Conservation (phyloP, 2,888 invertebrate species). For the Germaria angustata region DNA sequence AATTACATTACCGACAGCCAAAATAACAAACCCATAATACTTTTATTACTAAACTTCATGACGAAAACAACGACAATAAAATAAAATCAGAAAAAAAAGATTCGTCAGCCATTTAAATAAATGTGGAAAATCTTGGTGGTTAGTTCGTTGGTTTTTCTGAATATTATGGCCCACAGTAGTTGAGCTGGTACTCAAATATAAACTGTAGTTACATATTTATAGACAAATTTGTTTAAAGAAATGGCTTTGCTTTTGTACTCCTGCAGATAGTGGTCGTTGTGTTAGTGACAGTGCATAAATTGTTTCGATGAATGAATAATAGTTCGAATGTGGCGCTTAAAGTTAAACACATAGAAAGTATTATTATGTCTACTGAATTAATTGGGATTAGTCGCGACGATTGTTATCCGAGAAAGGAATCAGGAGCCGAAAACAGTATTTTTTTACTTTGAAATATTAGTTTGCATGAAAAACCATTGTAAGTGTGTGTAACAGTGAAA, state of each 20-base stretch:
- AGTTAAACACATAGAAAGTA: constrained; percentile 13
- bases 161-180: too few relatives aligned
- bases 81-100: neutral
- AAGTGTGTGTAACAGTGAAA: neutral
- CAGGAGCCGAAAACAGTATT: constrained; percentile 27
- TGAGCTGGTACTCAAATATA: too few relatives aligned
- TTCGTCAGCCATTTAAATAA: constrained; percentile 19
- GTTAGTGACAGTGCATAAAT: constrained; percentile 18
- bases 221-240: constrained; percentile 29
- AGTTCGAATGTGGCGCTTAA: neutral
- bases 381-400: constrained; percentile 48
- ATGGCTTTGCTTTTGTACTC: neutral
- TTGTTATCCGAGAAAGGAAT: constrained; percentile 46
- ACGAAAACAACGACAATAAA: neutral
- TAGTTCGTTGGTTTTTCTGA: neutral
- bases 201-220: too few relatives aligned
- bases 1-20: neutral
- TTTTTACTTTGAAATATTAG: neutral
- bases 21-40: constrained; percentile 15
- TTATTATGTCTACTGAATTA: constrained; percentile 51
- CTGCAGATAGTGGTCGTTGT: neutral
- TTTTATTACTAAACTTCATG: too few relatives aligned
- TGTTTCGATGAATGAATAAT: neutral
- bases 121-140: neutral
- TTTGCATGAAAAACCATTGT: neutral